Conservation (phyloP, 2,113 vertebrate species). For the Lasiurus cinereus region DNA sequence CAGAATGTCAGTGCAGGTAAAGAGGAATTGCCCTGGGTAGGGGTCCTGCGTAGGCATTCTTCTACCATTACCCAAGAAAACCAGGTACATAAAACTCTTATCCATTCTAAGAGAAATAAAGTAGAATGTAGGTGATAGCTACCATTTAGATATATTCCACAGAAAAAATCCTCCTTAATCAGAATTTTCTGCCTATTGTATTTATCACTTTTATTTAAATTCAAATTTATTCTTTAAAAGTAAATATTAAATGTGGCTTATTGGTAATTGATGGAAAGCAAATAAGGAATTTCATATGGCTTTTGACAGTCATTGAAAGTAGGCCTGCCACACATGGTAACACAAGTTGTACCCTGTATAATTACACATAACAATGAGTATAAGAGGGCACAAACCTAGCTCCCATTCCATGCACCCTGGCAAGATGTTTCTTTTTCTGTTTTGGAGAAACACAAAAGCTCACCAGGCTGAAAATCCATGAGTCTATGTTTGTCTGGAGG, state of each 20-base stretch:
- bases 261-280: slow-evolving; percentile 28
- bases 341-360: neutral
- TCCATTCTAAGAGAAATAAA: neutral
- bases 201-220: slow-evolving; percentile 20
- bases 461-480: neutral
- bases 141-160: neutral
- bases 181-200: neutral
- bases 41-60: neutral
- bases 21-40: neutral
- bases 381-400: neutral
- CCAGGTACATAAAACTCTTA: neutral
- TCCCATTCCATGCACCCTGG: neutral
- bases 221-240: slow-evolving; percentile 26
- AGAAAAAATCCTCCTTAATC: slow-evolving; percentile 52
- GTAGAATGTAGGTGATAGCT: neutral
- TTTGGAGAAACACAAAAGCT: neutral
- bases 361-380: neutral
- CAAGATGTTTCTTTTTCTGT: neutral
- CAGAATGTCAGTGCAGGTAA: neutral
- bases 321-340: neutral
- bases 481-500: neutral
- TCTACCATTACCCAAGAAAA: neutral
- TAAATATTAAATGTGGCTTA: neutral
- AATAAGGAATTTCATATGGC: neutral
- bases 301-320: neutral